Percentiles rank a stretch among this genome's conserved stretches.
These are phyloP conservation scores for Hystrix cristata DNA, from an alignment of 2,113 vertebrate genomes.

Conservation along the genomic window DNA sequence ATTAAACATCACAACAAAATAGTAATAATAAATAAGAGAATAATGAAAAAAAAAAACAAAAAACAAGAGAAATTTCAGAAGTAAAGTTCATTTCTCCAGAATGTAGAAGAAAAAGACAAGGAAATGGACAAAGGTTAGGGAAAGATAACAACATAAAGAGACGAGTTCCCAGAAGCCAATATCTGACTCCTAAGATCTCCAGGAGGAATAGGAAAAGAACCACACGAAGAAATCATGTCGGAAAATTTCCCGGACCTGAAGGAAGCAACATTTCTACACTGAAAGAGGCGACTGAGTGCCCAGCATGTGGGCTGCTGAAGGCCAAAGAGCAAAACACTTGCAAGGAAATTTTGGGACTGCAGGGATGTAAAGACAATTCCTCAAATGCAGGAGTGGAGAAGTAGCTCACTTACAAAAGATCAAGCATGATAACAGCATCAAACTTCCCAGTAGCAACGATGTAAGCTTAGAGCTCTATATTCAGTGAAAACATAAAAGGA, in stretches of 20 bases:
- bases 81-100: neutral
- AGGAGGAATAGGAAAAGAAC: neutral
- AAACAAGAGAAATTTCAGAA: neutral
- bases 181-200: neutral
- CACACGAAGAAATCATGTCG: neutral
- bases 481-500: neutral
- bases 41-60: neutral
- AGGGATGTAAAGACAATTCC: neutral
- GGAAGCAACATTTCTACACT: neutral
- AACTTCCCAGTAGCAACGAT: neutral
- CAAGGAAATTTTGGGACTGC: neutral
- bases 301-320: neutral
- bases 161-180: neutral
- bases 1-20: neutral
- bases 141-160: constrained; percentile 16
- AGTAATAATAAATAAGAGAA: neutral
- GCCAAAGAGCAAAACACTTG: neutral
- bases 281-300: neutral
- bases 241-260: neutral
- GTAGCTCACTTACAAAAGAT: neutral
- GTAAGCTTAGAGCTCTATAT: neutral
- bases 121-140: neutral
- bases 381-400: neutral
- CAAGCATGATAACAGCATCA: neutral
- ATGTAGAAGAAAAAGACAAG: neutral